Evolutionary conservation across 2,888 invertebrate genomes (phyloP), one percentile per base, ranked within the genome.

Genomic region (Phyllotreta cruciferae): DNA sequence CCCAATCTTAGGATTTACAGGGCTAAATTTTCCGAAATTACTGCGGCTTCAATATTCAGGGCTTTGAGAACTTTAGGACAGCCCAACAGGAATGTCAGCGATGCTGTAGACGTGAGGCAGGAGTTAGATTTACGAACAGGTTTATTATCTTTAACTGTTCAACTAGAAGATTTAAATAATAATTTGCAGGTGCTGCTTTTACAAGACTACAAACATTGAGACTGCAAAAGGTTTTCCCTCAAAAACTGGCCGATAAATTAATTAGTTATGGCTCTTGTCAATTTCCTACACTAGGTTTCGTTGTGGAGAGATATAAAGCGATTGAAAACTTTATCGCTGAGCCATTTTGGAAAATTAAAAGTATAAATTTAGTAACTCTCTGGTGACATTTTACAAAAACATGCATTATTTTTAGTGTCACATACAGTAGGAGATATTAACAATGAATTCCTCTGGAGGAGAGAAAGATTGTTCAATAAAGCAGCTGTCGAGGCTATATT

Each of bases 251-350:
- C 0, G 87, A 93, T 60, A 90, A 91, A 78, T 79, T 98, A 1
- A 91, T 99, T 50, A 98, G 98, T 80, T 99, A 99, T 80, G 99
- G 99, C 1, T 96, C 96, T 63, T 99, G 99, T 78, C 99, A 99
- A 82, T 98, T 99, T 80, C 99, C 99, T 4, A 99, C 99, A 0
- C 83, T 99, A n/a, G 99, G 99, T 1, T 99, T 99, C 86, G 98
- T 99, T n/a, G 98, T 97, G 0, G 97, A 99, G 80, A 86, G 99
- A 56, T 98, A 93, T 79, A 90, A 95, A 77, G 94, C 95, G 24
- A 90, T 96, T 50, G 91, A 96, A 79, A 89, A 88, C 67, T 99
- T 99, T 82, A 87, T 96, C 6, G 84, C 94, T 0, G 98, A 99
- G 82, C 85, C 88, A 3, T 99, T 98, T 83, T 99, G 99, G 98